Base-by-base conservation (phyloP, 1,140 invertebrate genomes). In the Lethrus apterus region DNA sequence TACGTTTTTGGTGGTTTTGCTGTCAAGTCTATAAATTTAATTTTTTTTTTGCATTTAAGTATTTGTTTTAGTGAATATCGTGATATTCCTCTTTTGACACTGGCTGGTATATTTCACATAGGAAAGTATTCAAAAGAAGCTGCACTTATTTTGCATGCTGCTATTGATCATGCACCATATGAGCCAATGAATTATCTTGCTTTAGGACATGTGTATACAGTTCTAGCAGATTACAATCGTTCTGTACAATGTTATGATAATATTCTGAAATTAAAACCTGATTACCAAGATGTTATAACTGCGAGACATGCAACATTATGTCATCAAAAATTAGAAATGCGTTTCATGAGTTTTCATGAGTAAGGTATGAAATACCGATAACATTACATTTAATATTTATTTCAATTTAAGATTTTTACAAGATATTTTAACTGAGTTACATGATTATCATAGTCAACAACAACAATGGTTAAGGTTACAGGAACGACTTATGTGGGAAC, bases 91-190 rank as follows among this genome's bases (percentile, higher is more conserved):
- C 67, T 92, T 36, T 72, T 89, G 13, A 89, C 81, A 57, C 66
- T 91, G 53, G 89, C 85, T n/a, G 85, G 84, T 32, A 79, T 92
- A 57, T 70, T 93, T 4, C 86, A 89, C 55, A 76, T 83, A 24
- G 76, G 81, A 36, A 77, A 78, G 35, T 72, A 78, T 51, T 78
- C 80, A 8, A 78, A 80, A 49, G 89, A 93, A 67, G 88, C 88
- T 5, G 81, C 84, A 9, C 77, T 86, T 45, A 71, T 93, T 36
- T 71, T 92, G 0, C 81, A 83, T 54, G 79, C 83, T 19, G 87
- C 89, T 1, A 74, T 90, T 18, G 86, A 90, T 59, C 80, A 90
- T 59, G 80, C 82, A 7, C 81, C 82, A 5, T 67, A 73, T 20
- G 76, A 81, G 57, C 74, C 83, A 31, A 75, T 82, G 15, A 81